A percentile compares a stretch with the other conserved stretches of the same genome.
Conservation (phyloP, 2,888 invertebrate genomes). For the Odiellus spinosus region DNA sequence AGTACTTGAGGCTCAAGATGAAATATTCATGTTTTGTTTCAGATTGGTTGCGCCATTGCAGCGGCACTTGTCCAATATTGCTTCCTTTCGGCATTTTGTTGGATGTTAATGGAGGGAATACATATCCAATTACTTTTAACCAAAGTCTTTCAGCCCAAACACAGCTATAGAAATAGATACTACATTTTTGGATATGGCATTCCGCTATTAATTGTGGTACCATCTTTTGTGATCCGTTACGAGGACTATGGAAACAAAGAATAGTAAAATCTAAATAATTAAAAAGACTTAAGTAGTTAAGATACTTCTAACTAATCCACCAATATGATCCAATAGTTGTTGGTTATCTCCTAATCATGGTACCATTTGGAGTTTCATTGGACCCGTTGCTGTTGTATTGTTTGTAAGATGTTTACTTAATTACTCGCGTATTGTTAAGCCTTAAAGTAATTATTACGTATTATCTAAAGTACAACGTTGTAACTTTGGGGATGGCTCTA, state of each 20-base stretch:
- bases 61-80: conserved; percentile 16
- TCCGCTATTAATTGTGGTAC: no score
- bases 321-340: no score
- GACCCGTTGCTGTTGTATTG: conserved; percentile 11
- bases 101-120: conserved; percentile 18
- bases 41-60: conserved; percentile 11
- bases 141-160: conserved; percentile 16
- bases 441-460: no score
- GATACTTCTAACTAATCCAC: no score
- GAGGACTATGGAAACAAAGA: no score
- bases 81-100: conserved; percentile 16
- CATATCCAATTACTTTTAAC: conserved; percentile 17
- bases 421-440: conserved; percentile 1
- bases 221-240: no score
- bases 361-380: conserved; percentile 13
- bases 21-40: background rate
- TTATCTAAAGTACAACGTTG: no score
- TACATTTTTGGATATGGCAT: conserved; percentile 17
- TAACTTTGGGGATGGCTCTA: no score
- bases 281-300: no score
- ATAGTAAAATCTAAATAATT: no score
- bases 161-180: conserved; percentile 13
- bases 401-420: conserved; percentile 7
- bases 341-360: background rate
- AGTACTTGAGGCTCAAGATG: no score